A percentile compares a stretch with the other conserved stretches of the same genome.
These are phyloP conservation scores for Pogonus chalceus DNA, from an alignment of 1,140 invertebrate species.

Conservation along the genomic window DNA sequence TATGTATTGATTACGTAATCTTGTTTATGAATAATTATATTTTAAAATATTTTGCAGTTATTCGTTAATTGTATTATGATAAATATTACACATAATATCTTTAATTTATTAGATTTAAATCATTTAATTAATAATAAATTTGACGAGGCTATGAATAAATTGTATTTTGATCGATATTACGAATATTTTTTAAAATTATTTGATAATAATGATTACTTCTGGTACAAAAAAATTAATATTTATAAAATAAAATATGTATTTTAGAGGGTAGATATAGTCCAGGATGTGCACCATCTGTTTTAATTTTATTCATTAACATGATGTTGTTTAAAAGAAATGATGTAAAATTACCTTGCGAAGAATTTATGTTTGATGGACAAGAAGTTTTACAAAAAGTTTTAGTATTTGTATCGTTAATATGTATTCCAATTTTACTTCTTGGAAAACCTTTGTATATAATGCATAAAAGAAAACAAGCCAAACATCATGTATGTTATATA, in stretches of 20 bases:
- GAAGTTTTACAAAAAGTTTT: slow-evolving; percentile 58
- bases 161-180: too few species aligned
- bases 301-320: slow-evolving; percentile 91
- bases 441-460: slow-evolving; percentile 78
- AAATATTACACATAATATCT: too few species aligned
- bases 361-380: slow-evolving; percentile 68
- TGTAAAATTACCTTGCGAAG: slow-evolving; percentile 43
- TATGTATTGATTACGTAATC: too few species aligned
- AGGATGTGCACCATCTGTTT: slow-evolving; percentile 74
- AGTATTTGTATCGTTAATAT: slow-evolving; percentile 63
- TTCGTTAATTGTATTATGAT: too few species aligned
- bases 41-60: too few species aligned
- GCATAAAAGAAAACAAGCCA: slow-evolving; percentile 24
- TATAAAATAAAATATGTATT: slow-evolving; percentile 29
- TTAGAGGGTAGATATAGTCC: slow-evolving; percentile 39
- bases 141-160: too few species aligned
- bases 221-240: slow-evolving; percentile 12
- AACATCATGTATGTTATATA: slow-evolving; percentile 13
- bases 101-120: too few species aligned
- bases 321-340: slow-evolving; percentile 59
- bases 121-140: too few species aligned
- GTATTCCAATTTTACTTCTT: slow-evolving; percentile 87
- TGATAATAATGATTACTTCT: too few species aligned
- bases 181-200: too few species aligned
- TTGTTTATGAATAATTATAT: too few species aligned